These are phyloP conservation scores for Aythya baeri DNA, from an alignment of 2,113 vertebrate species.

Conservation along the genomic window DNA sequence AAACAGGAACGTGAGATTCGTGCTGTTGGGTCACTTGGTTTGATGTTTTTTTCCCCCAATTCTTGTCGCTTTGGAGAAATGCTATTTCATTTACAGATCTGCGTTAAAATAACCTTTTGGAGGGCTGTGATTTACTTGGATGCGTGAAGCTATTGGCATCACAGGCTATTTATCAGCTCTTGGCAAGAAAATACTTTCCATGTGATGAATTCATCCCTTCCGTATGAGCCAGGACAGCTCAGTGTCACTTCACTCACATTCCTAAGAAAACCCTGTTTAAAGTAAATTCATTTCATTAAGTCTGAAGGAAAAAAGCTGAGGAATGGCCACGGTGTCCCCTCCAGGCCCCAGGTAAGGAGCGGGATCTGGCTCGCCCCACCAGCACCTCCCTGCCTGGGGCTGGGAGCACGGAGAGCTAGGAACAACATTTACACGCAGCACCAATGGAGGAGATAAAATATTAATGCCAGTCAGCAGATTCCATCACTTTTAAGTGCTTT, in stretches of 20 bases:
- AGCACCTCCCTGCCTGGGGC: not conserved
- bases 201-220: not conserved
- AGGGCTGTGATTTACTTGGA: not conserved
- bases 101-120: not conserved
- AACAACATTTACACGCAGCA: not conserved
- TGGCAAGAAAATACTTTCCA: not conserved
- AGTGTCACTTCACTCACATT: not conserved
- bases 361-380: not conserved
- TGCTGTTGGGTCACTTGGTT: not conserved
- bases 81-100: not conserved
- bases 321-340: not conserved
- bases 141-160: not conserved
- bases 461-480: slow-evolving; percentile 30
- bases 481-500: slow-evolving; percentile 22
- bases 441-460: not conserved
- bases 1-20: accelerated
- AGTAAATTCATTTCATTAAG: not conserved
- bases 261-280: not conserved
- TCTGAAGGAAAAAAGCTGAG: not conserved
- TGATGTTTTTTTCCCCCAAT: not conserved
- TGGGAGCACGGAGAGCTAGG: not conserved
- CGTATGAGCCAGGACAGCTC: not conserved
- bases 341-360: not conserved
- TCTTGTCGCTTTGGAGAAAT: not conserved
- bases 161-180: not conserved